Percentiles rank a stretch among this genome's conserved stretches.
These are phyloP conservation scores for Hemicrepidius hirtus DNA, from an alignment of 2,888 invertebrate species.

Conservation along the genomic window DNA sequence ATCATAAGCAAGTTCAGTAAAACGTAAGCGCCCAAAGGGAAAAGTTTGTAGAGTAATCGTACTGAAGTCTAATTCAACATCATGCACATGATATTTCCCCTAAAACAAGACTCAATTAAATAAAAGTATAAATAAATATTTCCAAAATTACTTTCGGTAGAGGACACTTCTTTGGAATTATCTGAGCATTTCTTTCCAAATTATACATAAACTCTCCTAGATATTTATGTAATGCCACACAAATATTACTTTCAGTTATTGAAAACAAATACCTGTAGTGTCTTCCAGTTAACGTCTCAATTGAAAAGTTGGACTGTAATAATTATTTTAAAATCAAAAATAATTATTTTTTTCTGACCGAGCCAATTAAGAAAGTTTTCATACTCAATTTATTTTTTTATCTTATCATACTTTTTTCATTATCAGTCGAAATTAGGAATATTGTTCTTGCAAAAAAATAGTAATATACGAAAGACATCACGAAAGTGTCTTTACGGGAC, in stretches of 20 bases:
- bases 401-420: too few relatives aligned
- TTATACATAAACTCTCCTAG: conserved; percentile 10
- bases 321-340: background rate
- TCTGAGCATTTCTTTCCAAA: conserved; percentile 6
- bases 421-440: too few relatives aligned
- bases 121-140: too few relatives aligned
- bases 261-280: background rate
- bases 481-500: too few relatives aligned
- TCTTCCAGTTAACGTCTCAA: background rate
- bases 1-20: background rate
- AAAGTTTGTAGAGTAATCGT: background rate
- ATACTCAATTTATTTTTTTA: too few relatives aligned
- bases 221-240: background rate
- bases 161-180: background rate
- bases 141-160: conserved; percentile 9
- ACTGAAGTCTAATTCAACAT: background rate
- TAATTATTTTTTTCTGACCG: background rate
- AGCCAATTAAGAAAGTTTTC: too few relatives aligned
- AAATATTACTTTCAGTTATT: background rate
- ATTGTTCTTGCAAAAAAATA: too few relatives aligned
- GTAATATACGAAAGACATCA: too few relatives aligned
- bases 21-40: background rate
- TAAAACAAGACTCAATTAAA: background rate
- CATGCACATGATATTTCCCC: background rate
- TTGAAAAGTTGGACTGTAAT: conserved; percentile 1